A percentile compares a stretch with the other conserved stretches of the same genome.
Conservation (phyloP, 2,113 vertebrate species). For the Tragelaphus imberbis region DNA sequence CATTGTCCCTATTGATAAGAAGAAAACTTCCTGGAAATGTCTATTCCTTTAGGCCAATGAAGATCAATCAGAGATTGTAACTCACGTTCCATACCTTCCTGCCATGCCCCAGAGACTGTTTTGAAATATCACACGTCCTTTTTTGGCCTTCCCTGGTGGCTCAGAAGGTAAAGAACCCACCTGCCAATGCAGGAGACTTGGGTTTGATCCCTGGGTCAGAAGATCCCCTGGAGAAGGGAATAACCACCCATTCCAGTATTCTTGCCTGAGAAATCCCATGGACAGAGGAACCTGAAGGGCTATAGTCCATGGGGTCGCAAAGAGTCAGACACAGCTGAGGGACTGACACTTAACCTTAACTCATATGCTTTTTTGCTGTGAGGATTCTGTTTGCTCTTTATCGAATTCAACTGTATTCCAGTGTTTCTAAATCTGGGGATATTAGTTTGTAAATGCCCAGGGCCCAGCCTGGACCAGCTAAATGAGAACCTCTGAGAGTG, state of each 20-base stretch:
- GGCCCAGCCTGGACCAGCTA: not conserved
- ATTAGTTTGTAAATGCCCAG: not conserved
- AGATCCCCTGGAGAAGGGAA: not conserved
- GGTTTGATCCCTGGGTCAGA: not conserved
- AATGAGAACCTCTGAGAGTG: not conserved
- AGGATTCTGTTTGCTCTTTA: not conserved
- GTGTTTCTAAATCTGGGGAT: not conserved
- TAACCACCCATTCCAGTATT: not conserved
- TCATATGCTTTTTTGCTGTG: not conserved
- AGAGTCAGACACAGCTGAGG: not conserved
- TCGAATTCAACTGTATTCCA: not conserved
- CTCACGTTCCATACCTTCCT: accelerated
- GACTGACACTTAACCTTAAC: not conserved
- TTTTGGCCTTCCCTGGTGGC: not conserved
- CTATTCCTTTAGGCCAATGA: not conserved
- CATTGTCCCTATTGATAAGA: not conserved
- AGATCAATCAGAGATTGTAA: not conserved
- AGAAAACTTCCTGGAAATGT: not conserved
- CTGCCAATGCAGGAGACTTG: not conserved
- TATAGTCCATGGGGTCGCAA: not conserved
- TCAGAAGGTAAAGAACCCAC: not conserved
- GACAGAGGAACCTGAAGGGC: not conserved
- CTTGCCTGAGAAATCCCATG: not conserved
- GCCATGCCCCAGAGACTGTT: not conserved
- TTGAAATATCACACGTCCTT: not conserved